Conservation (phyloP, 2,113 vertebrate species). For the Nesogale talazaci region DNA sequence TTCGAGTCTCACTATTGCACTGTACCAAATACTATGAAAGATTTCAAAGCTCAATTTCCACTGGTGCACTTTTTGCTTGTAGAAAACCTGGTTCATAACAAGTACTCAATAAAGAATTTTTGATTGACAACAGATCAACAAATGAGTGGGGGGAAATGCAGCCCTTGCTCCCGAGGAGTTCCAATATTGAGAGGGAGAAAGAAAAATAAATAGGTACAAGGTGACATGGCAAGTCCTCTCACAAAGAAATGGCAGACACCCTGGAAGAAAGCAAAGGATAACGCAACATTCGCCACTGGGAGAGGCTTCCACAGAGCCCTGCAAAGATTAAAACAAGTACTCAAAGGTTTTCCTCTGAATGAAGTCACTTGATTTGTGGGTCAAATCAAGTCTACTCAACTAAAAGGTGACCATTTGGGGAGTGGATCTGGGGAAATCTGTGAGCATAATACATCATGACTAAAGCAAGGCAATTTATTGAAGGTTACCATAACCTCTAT, state of each 20-base stretch:
- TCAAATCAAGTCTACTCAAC: background rate
- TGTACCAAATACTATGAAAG: background rate
- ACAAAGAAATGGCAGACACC: background rate
- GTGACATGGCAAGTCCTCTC: background rate
- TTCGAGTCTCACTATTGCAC: too few species aligned
- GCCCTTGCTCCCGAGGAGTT: conserved; percentile 21
- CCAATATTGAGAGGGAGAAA: conserved; percentile 5
- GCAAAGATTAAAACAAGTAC: conserved; percentile 29
- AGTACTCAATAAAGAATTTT: too few species aligned
- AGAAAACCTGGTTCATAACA: too few species aligned
- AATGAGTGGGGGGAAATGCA: too few species aligned
- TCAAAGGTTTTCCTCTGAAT: conserved; percentile 29
- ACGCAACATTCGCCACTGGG: background rate
- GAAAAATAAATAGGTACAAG: background rate
- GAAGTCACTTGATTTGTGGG: conserved; percentile 19
- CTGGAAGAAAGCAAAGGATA: background rate
- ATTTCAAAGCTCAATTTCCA: conserved; percentile 30
- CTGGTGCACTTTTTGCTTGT: too few species aligned
- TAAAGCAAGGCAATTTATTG: background rate
- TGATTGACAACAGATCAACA: too few species aligned
- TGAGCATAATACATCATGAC: background rate
- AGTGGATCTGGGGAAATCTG: background rate
- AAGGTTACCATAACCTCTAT: conserved; percentile 15
- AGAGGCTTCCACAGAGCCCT: background rate
- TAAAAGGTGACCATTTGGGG: conserved; percentile 5